phyloP scores from a whole-genome alignment of 2,888 invertebrate genomes.

The Idaea biselata region DNA sequence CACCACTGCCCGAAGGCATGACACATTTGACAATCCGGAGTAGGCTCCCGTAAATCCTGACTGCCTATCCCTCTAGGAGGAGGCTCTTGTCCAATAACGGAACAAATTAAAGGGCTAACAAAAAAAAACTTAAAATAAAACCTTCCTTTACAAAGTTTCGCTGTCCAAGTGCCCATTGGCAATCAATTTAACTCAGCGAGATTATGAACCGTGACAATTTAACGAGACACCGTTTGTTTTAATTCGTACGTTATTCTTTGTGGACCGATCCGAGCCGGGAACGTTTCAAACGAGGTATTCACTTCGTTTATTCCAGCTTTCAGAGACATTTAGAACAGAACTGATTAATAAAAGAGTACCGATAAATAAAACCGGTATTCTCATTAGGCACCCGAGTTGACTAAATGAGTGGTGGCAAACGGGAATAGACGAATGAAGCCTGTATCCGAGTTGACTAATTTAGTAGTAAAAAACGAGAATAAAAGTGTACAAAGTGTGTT shows the following conservation, averaged over 20 bases:
- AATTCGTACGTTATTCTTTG: constrained; percentile 25
- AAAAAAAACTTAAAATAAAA: not conserved
- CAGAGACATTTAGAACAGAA: not conserved
- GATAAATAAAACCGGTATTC: not conserved
- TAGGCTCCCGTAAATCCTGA: too few species aligned
- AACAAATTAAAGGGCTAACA: too few species aligned
- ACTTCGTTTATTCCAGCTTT: not conserved
- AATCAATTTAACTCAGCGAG: not conserved
- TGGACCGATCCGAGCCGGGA: not conserved
- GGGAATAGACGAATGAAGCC: not conserved
- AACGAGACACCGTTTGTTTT: constrained; percentile 42
- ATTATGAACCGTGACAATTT: constrained; percentile 44
- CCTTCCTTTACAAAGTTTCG: not conserved
- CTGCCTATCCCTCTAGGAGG: too few species aligned
- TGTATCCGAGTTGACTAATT: too few species aligned
- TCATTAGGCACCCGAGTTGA: not conserved
- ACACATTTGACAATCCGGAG: too few species aligned
- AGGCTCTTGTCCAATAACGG: too few species aligned
- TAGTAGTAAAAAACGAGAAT: too few species aligned
- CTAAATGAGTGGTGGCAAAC: not conserved
- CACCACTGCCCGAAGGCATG: too few species aligned
- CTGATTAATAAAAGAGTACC: not conserved
- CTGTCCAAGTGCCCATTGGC: not conserved
- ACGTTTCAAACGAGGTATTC: not conserved
- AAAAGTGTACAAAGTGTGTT: too few species aligned